Percentiles rank a stretch among this genome's conserved stretches.
Conservation (phyloP, 2,888 invertebrate species). For the Ectemnius cavifrons region DNA sequence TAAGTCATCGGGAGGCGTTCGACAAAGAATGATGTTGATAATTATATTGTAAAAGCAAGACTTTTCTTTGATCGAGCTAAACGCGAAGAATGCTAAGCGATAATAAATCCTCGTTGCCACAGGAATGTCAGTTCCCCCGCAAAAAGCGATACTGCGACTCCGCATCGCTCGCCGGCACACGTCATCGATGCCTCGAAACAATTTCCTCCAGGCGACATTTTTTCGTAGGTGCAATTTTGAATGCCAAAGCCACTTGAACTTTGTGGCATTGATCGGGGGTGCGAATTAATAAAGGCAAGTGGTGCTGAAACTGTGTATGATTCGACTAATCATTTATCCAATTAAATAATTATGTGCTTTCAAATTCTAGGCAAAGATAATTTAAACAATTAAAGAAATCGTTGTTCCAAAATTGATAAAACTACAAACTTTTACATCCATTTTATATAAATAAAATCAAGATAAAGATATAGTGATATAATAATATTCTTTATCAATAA, state of each 20-base stretch:
- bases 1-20: conserved; percentile 38
- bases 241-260: not conserved
- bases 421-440: too few relatives aligned
- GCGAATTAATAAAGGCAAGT: too few relatives aligned
- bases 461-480: too few relatives aligned
- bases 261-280: too few relatives aligned
- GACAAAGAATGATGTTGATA: conserved; percentile 18
- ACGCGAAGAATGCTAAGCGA: conserved; percentile 33
- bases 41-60: conserved; percentile 32
- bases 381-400: too few relatives aligned
- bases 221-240: conserved; percentile 15
- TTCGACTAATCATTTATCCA: too few relatives aligned
- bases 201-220: conserved; percentile 35
- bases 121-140: conserved; percentile 51
- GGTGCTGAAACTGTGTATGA: too few relatives aligned
- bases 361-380: too few relatives aligned
- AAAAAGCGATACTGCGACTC: conserved; percentile 27
- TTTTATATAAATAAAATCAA: too few relatives aligned
- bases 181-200: conserved; percentile 65
- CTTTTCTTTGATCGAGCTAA: conserved; percentile 48
- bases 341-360: too few relatives aligned
- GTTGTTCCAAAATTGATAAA: too few relatives aligned
- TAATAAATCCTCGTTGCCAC: conserved; percentile 54
- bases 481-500: too few relatives aligned
- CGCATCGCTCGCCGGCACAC: conserved; percentile 55